phyloP scores from a whole-genome alignment of 2,888 invertebrate genomes.

The Netelia melanura region DNA sequence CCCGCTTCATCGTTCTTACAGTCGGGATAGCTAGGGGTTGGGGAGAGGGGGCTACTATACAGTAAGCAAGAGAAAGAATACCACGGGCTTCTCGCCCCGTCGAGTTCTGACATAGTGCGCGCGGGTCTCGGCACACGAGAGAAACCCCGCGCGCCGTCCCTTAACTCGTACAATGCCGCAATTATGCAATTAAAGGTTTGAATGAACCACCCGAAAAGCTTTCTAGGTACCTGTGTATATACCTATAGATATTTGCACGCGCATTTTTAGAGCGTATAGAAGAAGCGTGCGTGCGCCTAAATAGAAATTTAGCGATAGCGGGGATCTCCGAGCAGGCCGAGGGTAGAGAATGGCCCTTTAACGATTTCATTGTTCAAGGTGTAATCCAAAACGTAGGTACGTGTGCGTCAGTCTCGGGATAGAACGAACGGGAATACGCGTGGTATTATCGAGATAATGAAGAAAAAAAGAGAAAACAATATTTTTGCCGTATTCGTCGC shows the following conservation, averaged over 20 bases:
- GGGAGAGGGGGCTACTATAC: neutral
- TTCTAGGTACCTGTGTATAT: conserved; percentile 32
- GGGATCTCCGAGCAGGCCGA: conserved; percentile 34
- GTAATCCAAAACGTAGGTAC: conserved; percentile 80
- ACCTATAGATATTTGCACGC: neutral
- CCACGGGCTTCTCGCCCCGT: conserved; percentile 26
- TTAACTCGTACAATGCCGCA: conserved; percentile 78
- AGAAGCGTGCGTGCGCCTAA: conserved; percentile 65
- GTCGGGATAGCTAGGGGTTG: neutral
- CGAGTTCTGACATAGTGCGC: no score
- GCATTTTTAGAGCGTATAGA: conserved; percentile 15
- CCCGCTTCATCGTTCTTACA: conserved; percentile 24
- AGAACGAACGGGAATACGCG: no score
- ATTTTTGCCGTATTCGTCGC: no score
- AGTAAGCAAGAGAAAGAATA: conserved; percentile 45
- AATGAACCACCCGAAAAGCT: conserved; percentile 71
- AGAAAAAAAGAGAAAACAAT: no score
- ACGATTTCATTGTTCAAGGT: conserved; percentile 80
- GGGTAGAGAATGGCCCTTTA: conserved; percentile 71
- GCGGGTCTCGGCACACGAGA: conserved; percentile 29
- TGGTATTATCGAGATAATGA: no score
- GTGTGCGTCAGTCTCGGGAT: conserved; percentile 52
- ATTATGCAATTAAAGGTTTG: conserved; percentile 81
- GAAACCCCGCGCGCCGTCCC: conserved; percentile 44
- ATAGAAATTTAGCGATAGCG: conserved; percentile 66